phyloP scores from a whole-genome alignment of 2,888 invertebrate genomes.

The Xestia ashworthii region DNA sequence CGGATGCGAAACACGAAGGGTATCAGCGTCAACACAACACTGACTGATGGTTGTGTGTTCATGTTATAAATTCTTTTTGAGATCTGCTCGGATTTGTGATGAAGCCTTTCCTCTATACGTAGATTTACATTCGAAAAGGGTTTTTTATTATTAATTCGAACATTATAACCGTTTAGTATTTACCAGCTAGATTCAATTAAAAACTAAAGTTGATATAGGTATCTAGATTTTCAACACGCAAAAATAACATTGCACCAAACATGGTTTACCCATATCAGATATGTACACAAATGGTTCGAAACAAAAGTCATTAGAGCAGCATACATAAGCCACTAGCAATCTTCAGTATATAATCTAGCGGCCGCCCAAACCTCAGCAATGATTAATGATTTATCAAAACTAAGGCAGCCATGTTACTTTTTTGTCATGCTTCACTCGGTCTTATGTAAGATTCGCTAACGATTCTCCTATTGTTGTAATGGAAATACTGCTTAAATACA shows the following conservation, averaged over 20 bases:
- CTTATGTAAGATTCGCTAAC: slow-evolving; percentile 32
- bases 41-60: slow-evolving; percentile 86
- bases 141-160: slow-evolving; percentile 52
- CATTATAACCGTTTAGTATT: slow-evolving; percentile 38
- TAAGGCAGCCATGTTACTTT: slow-evolving; percentile 81
- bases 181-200: neutral
- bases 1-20: slow-evolving; percentile 87
- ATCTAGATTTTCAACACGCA: slow-evolving; percentile 4
- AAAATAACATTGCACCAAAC: slow-evolving; percentile 13
- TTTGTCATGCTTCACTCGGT: slow-evolving; percentile 53
- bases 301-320: slow-evolving; percentile 77
- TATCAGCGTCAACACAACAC: slow-evolving; percentile 89
- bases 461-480: slow-evolving; percentile 15
- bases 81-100: slow-evolving; percentile 79
- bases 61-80: slow-evolving; percentile 85
- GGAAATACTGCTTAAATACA: neutral
- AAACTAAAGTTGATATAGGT: neutral
- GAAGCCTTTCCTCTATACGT: slow-evolving; percentile 67
- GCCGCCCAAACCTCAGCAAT: slow-evolving; percentile 82
- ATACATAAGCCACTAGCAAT: slow-evolving; percentile 67
- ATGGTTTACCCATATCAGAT: slow-evolving; percentile 32
- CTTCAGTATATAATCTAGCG: slow-evolving; percentile 73
- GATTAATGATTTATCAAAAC: slow-evolving; percentile 87
- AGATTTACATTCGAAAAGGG: slow-evolving; percentile 44
- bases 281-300: slow-evolving; percentile 53